phyloP scores from a whole-genome alignment of 2,797 vertebrate species.

The Dromococcyx pavoninus region DNA sequence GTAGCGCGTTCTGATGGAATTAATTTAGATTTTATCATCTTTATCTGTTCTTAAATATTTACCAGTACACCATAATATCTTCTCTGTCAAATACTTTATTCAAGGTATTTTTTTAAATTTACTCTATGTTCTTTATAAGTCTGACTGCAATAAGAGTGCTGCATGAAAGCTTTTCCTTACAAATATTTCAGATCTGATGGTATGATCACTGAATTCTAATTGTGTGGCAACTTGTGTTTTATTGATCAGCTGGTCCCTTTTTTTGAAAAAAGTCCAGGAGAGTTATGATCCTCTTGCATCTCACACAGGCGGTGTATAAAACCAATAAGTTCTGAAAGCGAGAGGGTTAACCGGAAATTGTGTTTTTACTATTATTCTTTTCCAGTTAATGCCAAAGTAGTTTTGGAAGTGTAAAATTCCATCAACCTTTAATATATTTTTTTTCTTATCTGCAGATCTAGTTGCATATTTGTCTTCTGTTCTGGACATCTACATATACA shows the following conservation, averaged over 20 bases:
- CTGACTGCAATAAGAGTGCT: neutral
- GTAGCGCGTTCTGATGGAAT: constrained; percentile 24
- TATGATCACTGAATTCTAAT: constrained; percentile 17
- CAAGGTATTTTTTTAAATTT: neutral
- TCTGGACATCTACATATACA: neutral
- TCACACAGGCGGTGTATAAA: neutral
- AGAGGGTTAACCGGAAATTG: neutral
- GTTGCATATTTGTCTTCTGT: neutral
- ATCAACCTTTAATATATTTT: neutral
- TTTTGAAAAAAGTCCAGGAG: neutral
- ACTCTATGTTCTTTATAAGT: neutral
- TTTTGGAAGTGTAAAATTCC: neutral
- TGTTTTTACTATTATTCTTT: neutral
- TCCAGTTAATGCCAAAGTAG: neutral
- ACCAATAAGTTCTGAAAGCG: neutral
- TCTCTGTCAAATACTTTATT: constrained; percentile 21
- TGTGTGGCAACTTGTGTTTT: constrained; percentile 5
- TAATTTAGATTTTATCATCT: constrained; percentile 52
- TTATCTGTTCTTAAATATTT: constrained; percentile 47
- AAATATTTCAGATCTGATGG: constrained; percentile 36
- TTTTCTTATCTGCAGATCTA: neutral
- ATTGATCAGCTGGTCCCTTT: constrained; percentile 12
- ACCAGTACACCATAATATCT: neutral
- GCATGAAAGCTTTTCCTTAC: neutral
- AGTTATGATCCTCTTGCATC: neutral